Percentiles rank a stretch among this genome's conserved stretches.
Evolutionary conservation across 2,113 vertebrate species (phyloP).

Genomic region (Nettapus auritus): DNA sequence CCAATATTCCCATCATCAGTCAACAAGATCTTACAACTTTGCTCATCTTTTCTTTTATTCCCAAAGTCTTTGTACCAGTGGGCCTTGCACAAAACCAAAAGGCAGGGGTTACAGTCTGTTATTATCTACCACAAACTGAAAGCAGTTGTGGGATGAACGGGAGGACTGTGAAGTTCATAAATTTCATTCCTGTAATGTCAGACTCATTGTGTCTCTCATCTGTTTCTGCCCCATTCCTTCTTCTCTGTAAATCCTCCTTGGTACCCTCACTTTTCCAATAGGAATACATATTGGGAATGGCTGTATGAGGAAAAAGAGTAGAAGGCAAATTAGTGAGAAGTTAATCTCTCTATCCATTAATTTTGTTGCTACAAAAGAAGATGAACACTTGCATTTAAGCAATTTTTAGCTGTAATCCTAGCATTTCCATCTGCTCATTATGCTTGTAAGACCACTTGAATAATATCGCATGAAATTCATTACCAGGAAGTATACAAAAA

Average conservation of each 20-base stretch:
- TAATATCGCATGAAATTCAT: not conserved
- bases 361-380: slow-evolving; percentile 6
- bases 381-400: not conserved
- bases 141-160: not conserved
- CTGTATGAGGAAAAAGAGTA: not conserved
- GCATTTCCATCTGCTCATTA: not conserved
- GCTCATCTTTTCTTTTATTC: not conserved
- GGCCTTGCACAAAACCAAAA: not conserved
- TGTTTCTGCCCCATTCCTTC: not conserved
- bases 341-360: not conserved
- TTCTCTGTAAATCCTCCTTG: not conserved
- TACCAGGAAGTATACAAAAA: not conserved
- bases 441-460: not conserved
- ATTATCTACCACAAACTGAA: not conserved
- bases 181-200: not conserved
- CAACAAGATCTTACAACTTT: not conserved
- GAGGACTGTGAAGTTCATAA: not conserved
- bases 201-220: not conserved
- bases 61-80: not conserved
- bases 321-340: not conserved
- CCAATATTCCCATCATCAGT: not conserved
- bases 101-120: not conserved
- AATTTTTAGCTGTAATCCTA: not conserved
- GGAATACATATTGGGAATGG: not conserved
- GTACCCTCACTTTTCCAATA: not conserved